A percentile compares a stretch with the other conserved stretches of the same genome.
Evolutionary conservation across 2,797 vertebrate species (phyloP).

Genomic region (Sebastes paucispinis): DNA sequence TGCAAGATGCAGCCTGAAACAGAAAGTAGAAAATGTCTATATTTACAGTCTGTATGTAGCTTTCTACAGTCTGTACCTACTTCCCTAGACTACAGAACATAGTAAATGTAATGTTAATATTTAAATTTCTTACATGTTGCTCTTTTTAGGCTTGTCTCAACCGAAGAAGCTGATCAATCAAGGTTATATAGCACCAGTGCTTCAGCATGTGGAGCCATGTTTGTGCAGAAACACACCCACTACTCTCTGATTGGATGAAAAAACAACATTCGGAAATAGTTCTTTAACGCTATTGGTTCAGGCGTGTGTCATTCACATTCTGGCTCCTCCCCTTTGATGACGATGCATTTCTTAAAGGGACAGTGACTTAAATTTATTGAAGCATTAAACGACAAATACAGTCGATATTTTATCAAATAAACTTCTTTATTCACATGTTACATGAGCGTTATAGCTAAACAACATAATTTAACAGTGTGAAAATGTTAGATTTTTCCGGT

Average conservation of each 20-base stretch:
- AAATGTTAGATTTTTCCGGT: not conserved
- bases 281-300: slow-evolving; percentile 64
- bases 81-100: not conserved
- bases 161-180: slow-evolving; percentile 24
- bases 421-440: fast-evolving
- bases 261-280: not conserved
- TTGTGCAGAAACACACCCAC: not conserved
- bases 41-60: not conserved
- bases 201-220: slow-evolving; percentile 43
- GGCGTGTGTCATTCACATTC: not conserved
- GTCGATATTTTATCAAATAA: not conserved
- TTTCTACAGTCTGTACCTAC: not conserved
- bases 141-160: not conserved
- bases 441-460: fast-evolving
- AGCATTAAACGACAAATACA: not conserved
- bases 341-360: slow-evolving; percentile 56
- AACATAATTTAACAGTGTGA: fast-evolving
- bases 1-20: not conserved
- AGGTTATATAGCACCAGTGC: slow-evolving; percentile 46
- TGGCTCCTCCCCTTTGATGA: not conserved
- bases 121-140: slow-evolving; percentile 75
- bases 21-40: not conserved
- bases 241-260: slow-evolving; percentile 50
- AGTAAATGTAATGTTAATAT: not conserved
- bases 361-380: not conserved